Evolutionary conservation across 2,113 vertebrate species (phyloP).

Genomic region (Ailurus styani): DNA sequence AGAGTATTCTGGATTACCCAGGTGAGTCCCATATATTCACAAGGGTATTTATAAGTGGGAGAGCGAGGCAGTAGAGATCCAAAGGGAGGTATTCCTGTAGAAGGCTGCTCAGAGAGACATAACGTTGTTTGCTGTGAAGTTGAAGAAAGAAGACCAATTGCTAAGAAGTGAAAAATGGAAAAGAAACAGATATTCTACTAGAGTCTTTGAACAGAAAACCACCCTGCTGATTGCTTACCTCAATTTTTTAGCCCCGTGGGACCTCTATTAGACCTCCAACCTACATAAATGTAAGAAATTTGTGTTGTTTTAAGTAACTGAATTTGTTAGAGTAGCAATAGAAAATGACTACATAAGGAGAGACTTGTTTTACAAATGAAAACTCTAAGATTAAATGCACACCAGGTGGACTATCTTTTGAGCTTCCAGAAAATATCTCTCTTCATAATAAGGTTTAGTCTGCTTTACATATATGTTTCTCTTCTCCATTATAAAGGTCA

Average conservation of each 20-base stretch:
- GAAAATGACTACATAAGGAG: neutral
- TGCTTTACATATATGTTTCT: neutral
- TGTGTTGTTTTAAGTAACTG: neutral
- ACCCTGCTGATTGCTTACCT: neutral
- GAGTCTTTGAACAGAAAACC: neutral
- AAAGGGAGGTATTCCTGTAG: neutral
- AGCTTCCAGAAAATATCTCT: neutral
- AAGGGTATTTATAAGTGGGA: neutral
- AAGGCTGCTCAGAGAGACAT: rapidly evolving
- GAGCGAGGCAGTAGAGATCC: neutral
- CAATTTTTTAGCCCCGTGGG: neutral
- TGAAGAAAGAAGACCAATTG: rapidly evolving
- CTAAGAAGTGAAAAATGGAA: neutral
- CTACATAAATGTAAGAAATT: neutral
- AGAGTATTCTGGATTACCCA: neutral
- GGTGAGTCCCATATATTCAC: neutral
- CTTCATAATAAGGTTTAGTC: neutral
- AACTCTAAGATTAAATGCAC: neutral
- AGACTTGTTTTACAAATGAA: neutral
- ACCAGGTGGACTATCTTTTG: neutral
- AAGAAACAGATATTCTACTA: neutral
- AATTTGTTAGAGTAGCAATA: neutral
- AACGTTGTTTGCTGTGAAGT: neutral
- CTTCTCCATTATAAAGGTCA: neutral
- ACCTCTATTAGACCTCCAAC: neutral